Evolutionary conservation across 2,113 vertebrate species (phyloP).

Genomic region (Cololabis saira): DNA sequence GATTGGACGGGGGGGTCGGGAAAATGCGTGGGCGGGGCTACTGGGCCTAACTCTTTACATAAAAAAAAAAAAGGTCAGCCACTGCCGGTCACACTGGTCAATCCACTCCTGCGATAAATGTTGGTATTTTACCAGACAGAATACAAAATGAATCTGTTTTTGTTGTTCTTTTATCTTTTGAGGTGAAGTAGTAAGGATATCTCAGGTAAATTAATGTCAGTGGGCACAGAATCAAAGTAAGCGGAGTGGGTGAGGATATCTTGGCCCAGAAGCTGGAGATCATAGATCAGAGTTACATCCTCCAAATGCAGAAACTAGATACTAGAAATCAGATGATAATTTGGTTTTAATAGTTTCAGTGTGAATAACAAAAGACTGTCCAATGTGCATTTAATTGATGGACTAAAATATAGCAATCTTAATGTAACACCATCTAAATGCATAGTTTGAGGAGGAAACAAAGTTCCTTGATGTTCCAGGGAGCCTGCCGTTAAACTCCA

Average conservation of each 20-base stretch:
- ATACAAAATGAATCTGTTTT: conserved; percentile 31
- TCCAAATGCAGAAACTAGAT: conserved; percentile 1
- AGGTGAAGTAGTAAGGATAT: conserved; percentile 40
- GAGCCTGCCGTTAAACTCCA: no score
- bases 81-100: no score
- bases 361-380: not conserved
- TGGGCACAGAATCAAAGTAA: conserved; percentile 26
- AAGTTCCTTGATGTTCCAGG: no score
- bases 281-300: not conserved
- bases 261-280: conserved; percentile 6
- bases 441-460: no score
- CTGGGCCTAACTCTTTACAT: no score
- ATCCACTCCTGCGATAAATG: no score
- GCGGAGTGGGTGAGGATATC: conserved; percentile 18
- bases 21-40: no score
- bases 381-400: no score
- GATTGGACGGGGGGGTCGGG: no score
- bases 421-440: no score
- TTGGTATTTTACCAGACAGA: conserved; percentile 32
- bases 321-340: not conserved
- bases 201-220: conserved; percentile 16
- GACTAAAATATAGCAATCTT: no score
- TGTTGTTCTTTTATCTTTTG: conserved; percentile 12
- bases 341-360: not conserved
- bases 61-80: no score